Conservation (phyloP, 2,797 vertebrate genomes). For the Melanotaenia boesemani region DNA sequence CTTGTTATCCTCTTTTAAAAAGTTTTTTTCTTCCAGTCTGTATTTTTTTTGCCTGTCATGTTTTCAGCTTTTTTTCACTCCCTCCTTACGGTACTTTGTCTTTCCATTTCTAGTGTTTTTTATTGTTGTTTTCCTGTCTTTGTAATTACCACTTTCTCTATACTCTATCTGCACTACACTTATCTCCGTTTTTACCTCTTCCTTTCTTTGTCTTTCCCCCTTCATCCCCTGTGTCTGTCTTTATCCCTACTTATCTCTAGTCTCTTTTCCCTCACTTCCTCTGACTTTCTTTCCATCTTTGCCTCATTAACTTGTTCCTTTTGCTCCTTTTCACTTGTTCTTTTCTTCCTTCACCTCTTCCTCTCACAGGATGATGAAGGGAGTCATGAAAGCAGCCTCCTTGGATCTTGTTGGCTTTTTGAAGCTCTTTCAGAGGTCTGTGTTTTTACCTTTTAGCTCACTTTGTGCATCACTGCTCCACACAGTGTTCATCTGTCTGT, state of each 20-base stretch:
- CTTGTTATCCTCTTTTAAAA: not conserved
- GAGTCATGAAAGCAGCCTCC: slow-evolving; percentile 1
- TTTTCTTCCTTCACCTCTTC: not conserved
- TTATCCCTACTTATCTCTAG: not conserved
- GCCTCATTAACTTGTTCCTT: not conserved
- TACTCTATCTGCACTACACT: not conserved
- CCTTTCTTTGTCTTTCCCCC: not conserved
- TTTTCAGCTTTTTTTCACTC: no score
- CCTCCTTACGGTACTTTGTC: not conserved
- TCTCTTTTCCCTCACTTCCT: not conserved
- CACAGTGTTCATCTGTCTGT: slow-evolving; percentile 14
- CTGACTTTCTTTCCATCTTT: not conserved
- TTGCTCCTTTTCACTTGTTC: not conserved
- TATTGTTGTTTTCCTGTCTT: no score
- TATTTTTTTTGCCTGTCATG: no score
- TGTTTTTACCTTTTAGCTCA: slow-evolving; percentile 27
- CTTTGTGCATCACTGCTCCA: slow-evolving; percentile 57
- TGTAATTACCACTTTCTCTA: no score
- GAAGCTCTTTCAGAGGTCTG: slow-evolving; percentile 32
- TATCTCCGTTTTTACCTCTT: not conserved
- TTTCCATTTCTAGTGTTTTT: not conserved
- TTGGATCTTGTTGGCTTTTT: slow-evolving; percentile 26
- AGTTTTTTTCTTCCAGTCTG: not conserved
- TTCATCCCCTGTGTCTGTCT: not conserved
- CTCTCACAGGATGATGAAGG: slow-evolving; percentile 16